Conservation (phyloP, 2,113 vertebrate species). For the Ardeotis arabs region DNA sequence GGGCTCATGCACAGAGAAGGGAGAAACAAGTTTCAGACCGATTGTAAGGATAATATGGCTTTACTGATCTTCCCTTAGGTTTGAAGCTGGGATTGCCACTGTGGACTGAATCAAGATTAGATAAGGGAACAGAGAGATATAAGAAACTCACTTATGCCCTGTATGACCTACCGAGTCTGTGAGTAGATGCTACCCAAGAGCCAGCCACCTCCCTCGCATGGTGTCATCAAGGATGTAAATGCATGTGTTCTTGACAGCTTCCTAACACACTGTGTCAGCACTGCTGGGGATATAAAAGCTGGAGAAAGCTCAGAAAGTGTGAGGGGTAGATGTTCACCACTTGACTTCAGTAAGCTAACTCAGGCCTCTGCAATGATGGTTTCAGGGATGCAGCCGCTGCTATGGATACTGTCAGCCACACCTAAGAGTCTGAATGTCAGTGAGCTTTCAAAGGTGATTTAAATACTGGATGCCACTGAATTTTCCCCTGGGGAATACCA, state of each 20-base stretch:
- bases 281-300: background rate
- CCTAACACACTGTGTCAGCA: background rate
- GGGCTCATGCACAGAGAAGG: background rate
- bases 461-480: background rate
- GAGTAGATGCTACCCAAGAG: background rate
- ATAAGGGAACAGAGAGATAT: background rate
- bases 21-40: background rate
- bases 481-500: background rate
- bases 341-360: background rate
- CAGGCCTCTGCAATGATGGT: background rate
- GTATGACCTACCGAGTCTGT: background rate
- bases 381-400: background rate
- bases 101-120: background rate
- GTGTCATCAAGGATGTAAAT: background rate
- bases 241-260: background rate
- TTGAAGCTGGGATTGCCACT: background rate
- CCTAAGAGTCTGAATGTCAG: background rate
- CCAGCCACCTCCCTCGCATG: rapidly evolving
- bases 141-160: background rate
- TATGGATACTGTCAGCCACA: background rate
- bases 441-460: background rate
- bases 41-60: background rate
- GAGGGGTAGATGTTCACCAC: background rate
- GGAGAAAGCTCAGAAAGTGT: background rate
- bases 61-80: background rate